Evolutionary conservation across 2,888 invertebrate species (phyloP).

Genomic region (Acleris laterana): DNA sequence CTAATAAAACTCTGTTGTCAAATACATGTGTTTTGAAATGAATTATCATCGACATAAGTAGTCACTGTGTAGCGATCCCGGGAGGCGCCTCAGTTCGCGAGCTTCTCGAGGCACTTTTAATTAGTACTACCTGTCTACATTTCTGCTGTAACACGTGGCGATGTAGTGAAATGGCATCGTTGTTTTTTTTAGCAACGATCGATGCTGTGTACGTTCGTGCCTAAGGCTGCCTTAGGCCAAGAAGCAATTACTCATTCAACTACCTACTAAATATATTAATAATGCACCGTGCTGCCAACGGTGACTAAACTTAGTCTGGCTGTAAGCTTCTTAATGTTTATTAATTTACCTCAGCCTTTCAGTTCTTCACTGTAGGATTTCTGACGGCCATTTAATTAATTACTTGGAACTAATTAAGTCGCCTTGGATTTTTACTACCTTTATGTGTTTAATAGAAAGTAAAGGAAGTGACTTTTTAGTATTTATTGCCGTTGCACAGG

Average conservation of each 20-base stretch:
- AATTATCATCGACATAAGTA: background rate
- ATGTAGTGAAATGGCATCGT: constrained; percentile 20
- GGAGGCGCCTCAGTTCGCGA: background rate
- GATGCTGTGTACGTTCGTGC: constrained; percentile 12
- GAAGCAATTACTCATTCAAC: constrained; percentile 20
- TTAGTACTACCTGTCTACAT: constrained; percentile 28
- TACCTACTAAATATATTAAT: constrained; percentile 27
- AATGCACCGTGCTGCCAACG: constrained; percentile 16
- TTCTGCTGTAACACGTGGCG: constrained; percentile 16
- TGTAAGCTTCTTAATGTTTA: background rate
- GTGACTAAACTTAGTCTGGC: constrained; percentile 12
- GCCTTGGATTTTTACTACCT: too few relatives aligned
- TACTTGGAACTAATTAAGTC: too few relatives aligned
- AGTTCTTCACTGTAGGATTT: too few relatives aligned
- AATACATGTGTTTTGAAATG: too few relatives aligned
- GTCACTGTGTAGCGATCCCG: background rate
- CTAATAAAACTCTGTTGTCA: too few relatives aligned
- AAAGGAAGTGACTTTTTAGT: too few relatives aligned
- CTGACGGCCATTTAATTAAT: too few relatives aligned
- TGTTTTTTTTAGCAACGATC: constrained; percentile 22
- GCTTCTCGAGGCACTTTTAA: constrained; percentile 17
- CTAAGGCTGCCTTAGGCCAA: constrained; percentile 6
- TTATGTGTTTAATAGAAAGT: too few relatives aligned
- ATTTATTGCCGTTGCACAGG: too few relatives aligned
- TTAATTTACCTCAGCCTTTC: too few relatives aligned